Evolutionary conservation across 2,113 vertebrate genomes (phyloP), one percentile per base, ranked within the genome.

Genomic region (Spizaetus ornatus): DNA sequence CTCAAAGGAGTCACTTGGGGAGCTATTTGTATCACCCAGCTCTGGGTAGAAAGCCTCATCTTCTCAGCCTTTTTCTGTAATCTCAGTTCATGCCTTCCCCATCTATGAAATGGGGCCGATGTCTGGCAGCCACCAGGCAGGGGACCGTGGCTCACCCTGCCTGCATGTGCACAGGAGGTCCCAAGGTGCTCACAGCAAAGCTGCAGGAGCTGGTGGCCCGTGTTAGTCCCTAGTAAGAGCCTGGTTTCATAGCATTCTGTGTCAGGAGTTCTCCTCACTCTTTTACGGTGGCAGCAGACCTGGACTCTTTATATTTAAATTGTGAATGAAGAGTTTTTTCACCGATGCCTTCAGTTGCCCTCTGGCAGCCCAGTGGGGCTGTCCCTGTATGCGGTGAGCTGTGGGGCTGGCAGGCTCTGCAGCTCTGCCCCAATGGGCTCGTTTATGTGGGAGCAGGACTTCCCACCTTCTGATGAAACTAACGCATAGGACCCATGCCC

Each of bases 271-370:
- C n/a, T 66, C 29, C 47, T 56, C 13, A 17, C 8, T 78, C 42
- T 83, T 63, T 52, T 25, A 34, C 7, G 5, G 34, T 61, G 53
- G 52, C 36, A 85, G 74, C 36, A 85, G 31, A 34, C 10, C 40
- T 48, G 42, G 10, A 36, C 15, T 80, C 27, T 55, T 79, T 50
- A 2, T 16, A 48, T n/a, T n/a, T 71, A 48, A 76, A 38, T 56
- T 25, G 32, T 6, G 8, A 36, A 52, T 18, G 5, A 71, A 69
- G 40, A 27, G 10, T 9, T 36, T 58, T 48, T 14, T 18, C 18
- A 36, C 13, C 0, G 2, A 13, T 1, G 6, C 22, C n/a, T 73
- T 50, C 34, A 17, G 55, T 4, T 58, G 45, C 15, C 15, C 56
- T 65, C 34, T 72, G 0, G 0, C 47, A 79, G 38, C 16, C 48